A percentile compares a stretch with the other conserved stretches of the same genome.
Evolutionary conservation across 2,113 vertebrate species (phyloP).

Genomic region (Proteles cristata): DNA sequence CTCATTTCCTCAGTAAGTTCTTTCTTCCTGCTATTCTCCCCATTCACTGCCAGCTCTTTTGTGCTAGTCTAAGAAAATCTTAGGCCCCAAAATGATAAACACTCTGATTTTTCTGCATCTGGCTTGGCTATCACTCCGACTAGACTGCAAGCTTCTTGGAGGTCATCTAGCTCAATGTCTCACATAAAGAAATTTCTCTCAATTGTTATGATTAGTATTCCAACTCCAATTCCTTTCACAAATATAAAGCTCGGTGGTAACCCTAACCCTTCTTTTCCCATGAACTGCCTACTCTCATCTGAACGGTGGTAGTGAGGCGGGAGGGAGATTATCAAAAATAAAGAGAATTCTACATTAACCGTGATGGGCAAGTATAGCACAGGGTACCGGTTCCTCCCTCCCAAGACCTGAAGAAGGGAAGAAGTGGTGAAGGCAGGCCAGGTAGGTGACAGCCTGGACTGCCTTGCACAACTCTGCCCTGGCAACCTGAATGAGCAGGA

Average conservation of each 20-base stretch:
- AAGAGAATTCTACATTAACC: background rate
- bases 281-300: constrained; percentile 22
- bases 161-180: background rate
- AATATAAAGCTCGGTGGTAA: constrained; percentile 47
- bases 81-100: background rate
- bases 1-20: background rate
- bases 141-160: background rate
- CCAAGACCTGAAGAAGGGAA: constrained; percentile 39
- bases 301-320: background rate
- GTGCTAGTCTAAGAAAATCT: background rate
- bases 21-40: background rate
- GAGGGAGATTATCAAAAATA: background rate
- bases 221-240: constrained; percentile 32
- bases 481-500: constrained; percentile 69
- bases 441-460: background rate
- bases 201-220: constrained; percentile 15
- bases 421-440: constrained; percentile 18
- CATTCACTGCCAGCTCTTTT: background rate
- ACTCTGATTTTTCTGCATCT: background rate
- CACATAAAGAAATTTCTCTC: background rate
- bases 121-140: background rate
- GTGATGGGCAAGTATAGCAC: background rate
- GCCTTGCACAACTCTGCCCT: constrained; percentile 57
- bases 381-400: background rate
- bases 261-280: background rate